These are phyloP conservation scores for Amiota minor DNA, from an alignment of 2,888 invertebrate species.

Conservation along the genomic window DNA sequence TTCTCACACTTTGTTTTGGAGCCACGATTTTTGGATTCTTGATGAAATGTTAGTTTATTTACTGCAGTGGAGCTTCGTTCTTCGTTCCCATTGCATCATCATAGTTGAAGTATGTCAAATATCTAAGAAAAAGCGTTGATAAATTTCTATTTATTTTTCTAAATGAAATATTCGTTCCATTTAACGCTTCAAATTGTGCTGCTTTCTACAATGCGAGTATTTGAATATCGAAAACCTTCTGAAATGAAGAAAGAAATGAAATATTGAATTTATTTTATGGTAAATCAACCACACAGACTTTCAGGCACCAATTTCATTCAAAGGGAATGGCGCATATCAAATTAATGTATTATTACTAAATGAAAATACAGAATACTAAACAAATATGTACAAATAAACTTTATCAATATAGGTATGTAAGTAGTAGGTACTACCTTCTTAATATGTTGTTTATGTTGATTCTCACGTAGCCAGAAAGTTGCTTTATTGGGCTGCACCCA, in stretches of 20 bases:
- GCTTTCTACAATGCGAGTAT: neutral
- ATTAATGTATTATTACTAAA: no score
- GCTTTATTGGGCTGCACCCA: slow-evolving; percentile 7
- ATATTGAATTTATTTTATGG: neutral
- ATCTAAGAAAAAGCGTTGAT: neutral
- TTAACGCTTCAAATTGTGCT: neutral
- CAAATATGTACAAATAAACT: no score
- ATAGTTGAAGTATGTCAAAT: neutral
- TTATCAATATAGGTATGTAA: no score
- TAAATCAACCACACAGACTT: neutral
- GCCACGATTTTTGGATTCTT: neutral
- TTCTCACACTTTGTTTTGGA: slow-evolving; percentile 6
- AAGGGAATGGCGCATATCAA: neutral
- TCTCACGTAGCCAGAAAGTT: neutral
- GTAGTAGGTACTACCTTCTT: no score
- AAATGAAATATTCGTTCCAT: slow-evolving; percentile 9
- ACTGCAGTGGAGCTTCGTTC: neutral
- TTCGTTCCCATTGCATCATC: slow-evolving; percentile 1
- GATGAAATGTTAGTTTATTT: no score
- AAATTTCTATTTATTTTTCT: neutral
- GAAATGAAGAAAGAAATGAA: neutral
- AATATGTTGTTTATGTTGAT: neutral
- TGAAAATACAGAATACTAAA: no score
- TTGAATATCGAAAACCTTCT: no score
- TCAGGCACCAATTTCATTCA: neutral